Evolutionary conservation across 1,140 invertebrate species (phyloP).

Genomic region (Orchesella cincta): DNA sequence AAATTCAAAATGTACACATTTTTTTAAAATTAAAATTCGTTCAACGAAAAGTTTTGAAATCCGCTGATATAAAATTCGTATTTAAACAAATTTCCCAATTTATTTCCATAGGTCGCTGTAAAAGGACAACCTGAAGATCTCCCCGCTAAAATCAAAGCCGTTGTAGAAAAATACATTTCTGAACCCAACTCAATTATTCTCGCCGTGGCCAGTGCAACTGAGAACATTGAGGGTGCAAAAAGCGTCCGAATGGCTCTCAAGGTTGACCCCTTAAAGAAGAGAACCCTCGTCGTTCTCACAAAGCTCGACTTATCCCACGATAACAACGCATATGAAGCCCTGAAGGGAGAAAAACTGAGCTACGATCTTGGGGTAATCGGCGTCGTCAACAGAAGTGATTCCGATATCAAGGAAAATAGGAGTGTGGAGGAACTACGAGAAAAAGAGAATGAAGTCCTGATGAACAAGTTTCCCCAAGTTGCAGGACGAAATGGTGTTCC

Average conservation of each 20-base stretch:
- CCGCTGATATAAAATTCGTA: too few relatives aligned
- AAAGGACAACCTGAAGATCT: conserved; percentile 45
- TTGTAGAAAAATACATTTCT: conserved; percentile 54
- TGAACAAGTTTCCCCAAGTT: not conserved
- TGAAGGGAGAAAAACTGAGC: conserved; percentile 95
- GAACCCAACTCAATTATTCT: conserved; percentile 56
- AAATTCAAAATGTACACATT: not conserved
- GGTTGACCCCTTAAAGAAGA: conserved; percentile 61
- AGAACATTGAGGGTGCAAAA: conserved; percentile 64
- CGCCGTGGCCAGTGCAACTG: conserved; percentile 62
- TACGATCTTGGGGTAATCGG: conserved; percentile 98
- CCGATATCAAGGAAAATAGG: not conserved
- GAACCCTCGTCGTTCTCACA: conserved; percentile 69
- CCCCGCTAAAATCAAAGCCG: conserved; percentile 53
- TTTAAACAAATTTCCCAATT: too few relatives aligned
- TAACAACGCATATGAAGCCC: conserved; percentile 98
- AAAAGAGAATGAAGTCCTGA: not conserved
- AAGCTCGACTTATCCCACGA: conserved; percentile 95
- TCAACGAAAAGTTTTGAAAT: not conserved
- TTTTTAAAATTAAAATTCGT: not conserved
- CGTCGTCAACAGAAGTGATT: conserved; percentile 65
- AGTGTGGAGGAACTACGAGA: conserved; percentile 52
- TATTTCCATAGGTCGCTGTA: conserved; percentile 40
- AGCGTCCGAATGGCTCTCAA: conserved; percentile 63
- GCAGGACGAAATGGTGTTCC: not conserved